Conservation (phyloP, 2,113 vertebrate genomes). For the Cricetomys ansorgei region DNA sequence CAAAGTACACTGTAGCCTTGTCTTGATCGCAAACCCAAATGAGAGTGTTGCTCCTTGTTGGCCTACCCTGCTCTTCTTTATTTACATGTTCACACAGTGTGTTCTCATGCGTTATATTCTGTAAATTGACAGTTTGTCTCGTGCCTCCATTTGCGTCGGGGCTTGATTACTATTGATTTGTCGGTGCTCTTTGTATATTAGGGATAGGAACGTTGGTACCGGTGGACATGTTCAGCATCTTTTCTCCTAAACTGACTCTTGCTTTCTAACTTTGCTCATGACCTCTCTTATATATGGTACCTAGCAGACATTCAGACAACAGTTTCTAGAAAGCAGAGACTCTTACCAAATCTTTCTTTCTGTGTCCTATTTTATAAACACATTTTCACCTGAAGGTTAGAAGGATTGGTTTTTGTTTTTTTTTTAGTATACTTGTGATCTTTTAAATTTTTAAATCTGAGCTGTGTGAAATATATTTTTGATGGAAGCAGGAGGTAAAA, state of each 20-base stretch:
- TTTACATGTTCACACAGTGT: background rate
- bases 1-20: background rate
- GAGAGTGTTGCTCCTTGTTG: background rate
- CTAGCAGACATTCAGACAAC: background rate
- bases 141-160: background rate
- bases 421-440: background rate
- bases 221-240: background rate
- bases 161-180: slow-evolving; percentile 39
- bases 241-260: slow-evolving; percentile 25
- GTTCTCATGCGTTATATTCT: background rate
- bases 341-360: background rate
- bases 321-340: background rate
- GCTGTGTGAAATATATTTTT: background rate
- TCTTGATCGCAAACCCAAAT: background rate
- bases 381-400: background rate
- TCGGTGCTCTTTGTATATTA: slow-evolving; percentile 52
- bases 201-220: background rate
- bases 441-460: slow-evolving; percentile 14
- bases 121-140: background rate
- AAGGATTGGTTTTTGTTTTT: too few relatives aligned
- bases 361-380: slow-evolving; percentile 2
- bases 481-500: background rate
- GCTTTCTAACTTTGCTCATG: background rate
- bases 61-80: background rate
- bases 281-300: background rate